These are phyloP conservation scores for Cirrhinus mrigala DNA, from an alignment of 2,797 vertebrate genomes.

Conservation along the genomic window DNA sequence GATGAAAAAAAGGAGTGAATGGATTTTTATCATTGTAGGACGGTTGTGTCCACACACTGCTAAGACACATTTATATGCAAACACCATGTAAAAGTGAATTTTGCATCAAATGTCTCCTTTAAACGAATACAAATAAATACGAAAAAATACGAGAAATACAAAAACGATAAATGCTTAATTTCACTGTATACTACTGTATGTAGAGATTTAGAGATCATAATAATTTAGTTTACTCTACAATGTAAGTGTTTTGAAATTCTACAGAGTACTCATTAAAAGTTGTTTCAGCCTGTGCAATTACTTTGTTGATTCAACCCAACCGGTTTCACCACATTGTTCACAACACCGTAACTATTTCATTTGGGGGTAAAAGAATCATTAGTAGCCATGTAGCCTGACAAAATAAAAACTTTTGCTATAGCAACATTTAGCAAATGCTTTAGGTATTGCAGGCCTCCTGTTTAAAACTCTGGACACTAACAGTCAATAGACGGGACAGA, in stretches of 20 bases:
- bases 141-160: neutral
- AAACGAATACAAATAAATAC: neutral
- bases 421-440: constrained; percentile 13
- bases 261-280: constrained; percentile 4
- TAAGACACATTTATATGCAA: too few relatives aligned
- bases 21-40: too few relatives aligned
- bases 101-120: neutral
- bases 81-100: too few relatives aligned
- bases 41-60: too few relatives aligned
- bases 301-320: neutral
- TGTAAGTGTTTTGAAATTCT: neutral
- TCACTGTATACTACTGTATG: neutral
- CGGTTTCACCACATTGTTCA: neutral
- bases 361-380: neutral
- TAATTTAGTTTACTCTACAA: neutral
- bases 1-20: too few relatives aligned
- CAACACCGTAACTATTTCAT: neutral
- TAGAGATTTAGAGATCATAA: neutral
- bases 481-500: constrained; percentile 23
- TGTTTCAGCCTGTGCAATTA: neutral
- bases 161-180: neutral
- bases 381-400: neutral
- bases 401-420: neutral
- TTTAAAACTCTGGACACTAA: constrained; percentile 5
- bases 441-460: neutral